Base-by-base conservation (phyloP, 1,140 invertebrate genomes). In the Drosophila bocki region DNA sequence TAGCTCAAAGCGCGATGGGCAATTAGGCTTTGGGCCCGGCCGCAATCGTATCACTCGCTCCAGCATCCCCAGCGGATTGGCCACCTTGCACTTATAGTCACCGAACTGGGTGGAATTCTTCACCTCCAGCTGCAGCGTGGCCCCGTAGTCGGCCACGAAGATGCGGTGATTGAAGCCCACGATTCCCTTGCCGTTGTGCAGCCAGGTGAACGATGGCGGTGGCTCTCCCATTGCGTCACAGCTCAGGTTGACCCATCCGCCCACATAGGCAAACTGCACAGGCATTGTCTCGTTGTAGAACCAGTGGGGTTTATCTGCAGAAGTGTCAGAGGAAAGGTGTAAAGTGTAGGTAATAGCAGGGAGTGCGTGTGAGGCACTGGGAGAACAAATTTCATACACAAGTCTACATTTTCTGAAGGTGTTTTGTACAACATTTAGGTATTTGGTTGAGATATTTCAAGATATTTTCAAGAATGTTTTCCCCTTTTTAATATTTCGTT, bases 201-300 rank as follows among this genome's bases (percentile, higher is more conserved):
- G 82, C 95, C 95, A 95, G 35, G 93, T 93, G 77, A 95, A 95
- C 26, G 92, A 93, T 26, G 95, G 94, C 35, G 93, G 92, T 4
- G 95, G 95, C 67, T 95, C 94, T 0, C 94, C 94, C 60, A 93
- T 91, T 0, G 94, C 95, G 60, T 94, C 93, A 68, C 95, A 95
- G 17, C 94, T 95, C 22, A 95, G 90, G 88, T 95, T 95, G 3
- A 94, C 94, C 7, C 81, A 78, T 32, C 94, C 94, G 15, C 92
- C 93, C 35, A 95, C 77, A 74, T 93, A 94, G 35, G 93, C 93
- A 59, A 92, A 94, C 53, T 93, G 91, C 17, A 91, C 26, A 26
- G 91, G 81, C 35, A 88, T 75, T 15, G 90, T 93, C 51, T 92
- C 88, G 58, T 92, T 91, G 70, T 80, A 80, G 61, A 80, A 82